Evolutionary conservation across 1,140 invertebrate species (phyloP).

Genomic region (Drosophila punjabiensis): DNA sequence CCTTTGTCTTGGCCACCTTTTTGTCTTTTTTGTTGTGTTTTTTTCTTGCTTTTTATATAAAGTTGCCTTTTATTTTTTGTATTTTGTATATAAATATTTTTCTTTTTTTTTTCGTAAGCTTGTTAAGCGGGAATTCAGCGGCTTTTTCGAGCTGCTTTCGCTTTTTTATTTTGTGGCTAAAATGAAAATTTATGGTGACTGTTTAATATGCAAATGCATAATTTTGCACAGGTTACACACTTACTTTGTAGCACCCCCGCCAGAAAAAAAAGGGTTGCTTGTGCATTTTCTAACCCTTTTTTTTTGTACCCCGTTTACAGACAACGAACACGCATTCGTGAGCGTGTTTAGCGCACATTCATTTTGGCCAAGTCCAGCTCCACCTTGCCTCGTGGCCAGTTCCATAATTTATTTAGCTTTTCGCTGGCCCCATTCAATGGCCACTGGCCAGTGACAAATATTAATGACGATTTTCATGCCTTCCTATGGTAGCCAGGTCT

Average conservation of each 20-base stretch:
- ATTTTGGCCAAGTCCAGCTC: constrained; percentile 55
- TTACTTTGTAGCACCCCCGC: constrained; percentile 35
- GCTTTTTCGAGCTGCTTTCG: constrained; percentile 45
- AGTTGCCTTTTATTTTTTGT: constrained; percentile 9
- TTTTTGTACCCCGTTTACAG: constrained; percentile 43
- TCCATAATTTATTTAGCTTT: constrained; percentile 75
- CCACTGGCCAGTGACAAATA: constrained; percentile 82
- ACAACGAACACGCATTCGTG: constrained; percentile 75
- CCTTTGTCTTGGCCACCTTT: constrained; percentile 33
- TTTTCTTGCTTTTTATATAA: constrained; percentile 21
- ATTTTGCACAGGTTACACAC: constrained; percentile 64
- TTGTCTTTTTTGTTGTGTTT: constrained; percentile 8
- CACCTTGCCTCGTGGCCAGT: constrained; percentile 47
- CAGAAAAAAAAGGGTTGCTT: constrained; percentile 29
- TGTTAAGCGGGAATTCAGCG: constrained; percentile 50
- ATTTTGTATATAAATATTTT: not conserved
- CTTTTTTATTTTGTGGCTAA: constrained; percentile 31
- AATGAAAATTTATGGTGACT: constrained; percentile 62
- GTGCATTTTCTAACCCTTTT: constrained; percentile 65
- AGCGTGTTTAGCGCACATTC: constrained; percentile 75
- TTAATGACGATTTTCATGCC: constrained; percentile 84
- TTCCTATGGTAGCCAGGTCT: constrained; percentile 48
- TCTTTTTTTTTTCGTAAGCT: constrained; percentile 26
- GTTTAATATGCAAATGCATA: constrained; percentile 83
- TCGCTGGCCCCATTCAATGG: constrained; percentile 64